These are phyloP conservation scores for Drosophila ambigua DNA, from an alignment of 1,140 invertebrate species.

Conservation along the genomic window DNA sequence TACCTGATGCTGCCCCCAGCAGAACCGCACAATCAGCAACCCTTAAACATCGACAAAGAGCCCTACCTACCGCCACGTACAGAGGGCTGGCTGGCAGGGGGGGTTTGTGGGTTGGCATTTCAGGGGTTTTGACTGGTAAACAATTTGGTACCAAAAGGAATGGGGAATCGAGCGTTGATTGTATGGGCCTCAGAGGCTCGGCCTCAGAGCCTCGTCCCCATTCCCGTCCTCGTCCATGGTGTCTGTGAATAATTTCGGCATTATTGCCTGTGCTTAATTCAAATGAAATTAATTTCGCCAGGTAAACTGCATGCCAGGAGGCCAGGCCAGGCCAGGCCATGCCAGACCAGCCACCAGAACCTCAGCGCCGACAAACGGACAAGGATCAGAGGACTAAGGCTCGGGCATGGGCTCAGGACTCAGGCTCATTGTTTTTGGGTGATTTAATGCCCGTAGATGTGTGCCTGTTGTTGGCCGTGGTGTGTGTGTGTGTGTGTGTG, in stretches of 20 bases:
- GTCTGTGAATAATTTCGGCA: constrained; percentile 80
- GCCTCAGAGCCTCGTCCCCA: background rate
- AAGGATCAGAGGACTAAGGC: constrained; percentile 16
- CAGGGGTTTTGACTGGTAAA: constrained; percentile 46
- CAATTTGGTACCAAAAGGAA: constrained; percentile 31
- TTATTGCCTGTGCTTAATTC: constrained; percentile 81
- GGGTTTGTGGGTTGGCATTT: constrained; percentile 11
- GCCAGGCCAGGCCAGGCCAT: constrained; percentile 30
- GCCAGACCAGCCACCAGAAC: constrained; percentile 5
- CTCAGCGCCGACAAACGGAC: constrained; percentile 13
- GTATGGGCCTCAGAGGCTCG: constrained; percentile 32
- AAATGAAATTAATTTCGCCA: constrained; percentile 80
- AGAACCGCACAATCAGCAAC: constrained; percentile 46
- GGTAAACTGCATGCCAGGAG: constrained; percentile 67
- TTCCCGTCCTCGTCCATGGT: constrained; percentile 35
- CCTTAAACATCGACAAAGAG: constrained; percentile 51
- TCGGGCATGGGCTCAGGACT: constrained; percentile 13
- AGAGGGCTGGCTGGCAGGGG: constrained; percentile 6
- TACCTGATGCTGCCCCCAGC: background rate
- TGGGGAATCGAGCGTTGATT: constrained; percentile 54
- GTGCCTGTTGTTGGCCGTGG: background rate
- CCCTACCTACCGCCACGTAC: constrained; percentile 2
- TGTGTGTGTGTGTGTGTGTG: constrained; percentile 11
- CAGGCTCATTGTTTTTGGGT: constrained; percentile 77
- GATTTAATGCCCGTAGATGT: constrained; percentile 63